Conservation (phyloP, 2,113 vertebrate species). For the Riparia riparia region DNA sequence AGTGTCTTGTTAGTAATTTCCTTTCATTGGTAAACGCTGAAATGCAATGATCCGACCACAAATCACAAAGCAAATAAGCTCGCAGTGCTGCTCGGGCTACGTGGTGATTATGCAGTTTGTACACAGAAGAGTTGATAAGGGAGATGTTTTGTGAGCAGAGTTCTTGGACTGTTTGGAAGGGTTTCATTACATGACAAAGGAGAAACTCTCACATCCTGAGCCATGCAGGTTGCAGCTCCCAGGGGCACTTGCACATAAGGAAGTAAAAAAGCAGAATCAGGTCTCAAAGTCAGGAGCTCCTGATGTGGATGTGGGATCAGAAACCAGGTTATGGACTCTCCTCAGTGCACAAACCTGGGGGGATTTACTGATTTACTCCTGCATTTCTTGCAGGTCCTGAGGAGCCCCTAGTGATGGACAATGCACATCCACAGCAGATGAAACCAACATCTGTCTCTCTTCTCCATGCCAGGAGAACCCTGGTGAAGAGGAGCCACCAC, state of each 20-base stretch:
- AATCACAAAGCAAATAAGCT: conserved; percentile 54
- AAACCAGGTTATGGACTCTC: not conserved
- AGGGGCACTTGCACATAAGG: not conserved
- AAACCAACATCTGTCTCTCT: not conserved
- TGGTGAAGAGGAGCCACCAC: not conserved
- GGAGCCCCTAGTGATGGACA: not conserved
- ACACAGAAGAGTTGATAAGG: not conserved
- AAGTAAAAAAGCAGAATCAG: not conserved
- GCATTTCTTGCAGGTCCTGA: not conserved
- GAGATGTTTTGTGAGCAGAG: not conserved
- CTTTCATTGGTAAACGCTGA: conserved; percentile 47
- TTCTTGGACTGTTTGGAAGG: not conserved
- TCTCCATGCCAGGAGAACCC: accelerated
- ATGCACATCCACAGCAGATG: not conserved
- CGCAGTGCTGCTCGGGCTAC: not conserved
- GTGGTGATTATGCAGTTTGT: not conserved
- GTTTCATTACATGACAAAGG: not conserved
- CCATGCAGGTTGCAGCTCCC: not conserved
- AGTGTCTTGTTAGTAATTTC: conserved; percentile 52
- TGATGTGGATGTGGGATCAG: not conserved
- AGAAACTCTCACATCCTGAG: not conserved
- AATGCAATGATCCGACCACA: conserved; percentile 56
- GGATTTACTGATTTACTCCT: not conserved
- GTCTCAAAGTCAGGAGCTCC: not conserved
- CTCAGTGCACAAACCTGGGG: not conserved